Evolutionary conservation across 2,113 vertebrate genomes (phyloP).

Genomic region (Leuciscus idus): DNA sequence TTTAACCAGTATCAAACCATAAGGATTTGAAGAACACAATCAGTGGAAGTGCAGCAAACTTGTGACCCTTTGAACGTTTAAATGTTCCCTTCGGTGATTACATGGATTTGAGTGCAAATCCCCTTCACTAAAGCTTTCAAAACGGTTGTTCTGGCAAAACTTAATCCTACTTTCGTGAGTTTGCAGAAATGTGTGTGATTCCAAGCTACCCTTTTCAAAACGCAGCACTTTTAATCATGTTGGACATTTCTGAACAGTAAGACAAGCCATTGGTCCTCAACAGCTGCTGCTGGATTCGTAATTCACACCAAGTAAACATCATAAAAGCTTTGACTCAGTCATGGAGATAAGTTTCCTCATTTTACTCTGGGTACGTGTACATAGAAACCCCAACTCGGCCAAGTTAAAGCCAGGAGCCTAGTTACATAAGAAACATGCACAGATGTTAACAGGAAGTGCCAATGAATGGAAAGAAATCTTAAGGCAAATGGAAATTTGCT

Average conservation of each 20-base stretch:
- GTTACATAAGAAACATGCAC: slow-evolving; percentile 52
- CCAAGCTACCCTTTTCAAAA: slow-evolving; percentile 4
- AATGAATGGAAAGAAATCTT: neutral
- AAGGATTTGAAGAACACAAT: neutral
- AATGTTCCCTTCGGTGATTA: neutral
- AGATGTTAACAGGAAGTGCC: neutral
- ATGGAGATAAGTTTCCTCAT: neutral
- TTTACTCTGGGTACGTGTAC: neutral
- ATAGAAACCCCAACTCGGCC: slow-evolving; percentile 29
- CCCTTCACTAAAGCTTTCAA: neutral
- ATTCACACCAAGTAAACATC: slow-evolving; percentile 14
- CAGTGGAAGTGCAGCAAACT: neutral
- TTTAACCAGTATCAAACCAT: neutral
- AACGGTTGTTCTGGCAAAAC: neutral
- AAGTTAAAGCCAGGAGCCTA: slow-evolving; percentile 33
- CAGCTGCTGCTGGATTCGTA: neutral
- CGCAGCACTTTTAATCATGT: neutral
- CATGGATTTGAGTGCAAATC: slow-evolving; percentile 18
- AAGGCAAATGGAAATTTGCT: neutral
- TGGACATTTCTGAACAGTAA: neutral
- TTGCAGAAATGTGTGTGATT: neutral
- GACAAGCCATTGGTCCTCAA: neutral
- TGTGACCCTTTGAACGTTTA: neutral
- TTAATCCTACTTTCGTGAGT: slow-evolving; percentile 26
- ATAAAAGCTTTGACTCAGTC: slow-evolving; percentile 6